phyloP scores from a whole-genome alignment of 2,113 vertebrate genomes.

The Leptodactylus fuscus region DNA sequence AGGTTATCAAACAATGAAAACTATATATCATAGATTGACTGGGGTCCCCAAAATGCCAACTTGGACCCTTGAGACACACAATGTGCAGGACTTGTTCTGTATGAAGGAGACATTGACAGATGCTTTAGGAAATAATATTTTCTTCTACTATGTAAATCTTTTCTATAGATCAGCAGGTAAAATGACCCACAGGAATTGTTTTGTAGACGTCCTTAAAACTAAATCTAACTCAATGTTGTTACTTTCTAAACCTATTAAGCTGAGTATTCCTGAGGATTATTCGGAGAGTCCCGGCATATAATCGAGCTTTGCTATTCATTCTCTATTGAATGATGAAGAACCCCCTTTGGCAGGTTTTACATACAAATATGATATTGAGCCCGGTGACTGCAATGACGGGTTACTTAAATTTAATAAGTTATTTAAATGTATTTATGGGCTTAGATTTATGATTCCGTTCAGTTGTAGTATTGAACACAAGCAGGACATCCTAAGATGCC shows the following conservation, averaged over 20 bases:
- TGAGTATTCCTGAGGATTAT: slow-evolving; percentile 1
- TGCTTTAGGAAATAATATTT: neutral
- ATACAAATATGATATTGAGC: slow-evolving; percentile 20
- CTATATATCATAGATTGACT: no score
- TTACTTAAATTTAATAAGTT: slow-evolving; percentile 22
- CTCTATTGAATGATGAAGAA: slow-evolving; percentile 28
- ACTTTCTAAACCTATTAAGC: slow-evolving; percentile 6
- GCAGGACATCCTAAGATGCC: neutral
- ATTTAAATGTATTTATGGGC: neutral
- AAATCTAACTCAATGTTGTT: neutral
- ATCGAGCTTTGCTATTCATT: neutral
- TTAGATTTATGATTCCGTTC: slow-evolving; percentile 7
- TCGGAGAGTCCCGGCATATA: neutral
- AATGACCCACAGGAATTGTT: neutral
- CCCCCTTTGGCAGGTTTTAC: slow-evolving; percentile 31
- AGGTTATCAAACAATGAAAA: no score
- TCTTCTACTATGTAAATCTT: neutral
- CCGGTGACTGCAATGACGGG: neutral
- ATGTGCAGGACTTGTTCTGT: no score
- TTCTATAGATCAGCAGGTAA: neutral
- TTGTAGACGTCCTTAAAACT: neutral
- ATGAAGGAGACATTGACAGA: no score
- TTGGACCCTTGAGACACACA: no score
- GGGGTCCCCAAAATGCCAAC: no score
- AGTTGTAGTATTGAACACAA: neutral